A percentile compares a stretch with the other conserved stretches of the same genome.
These are phyloP conservation scores for Tricholaema leucomelas DNA, from an alignment of 2,113 vertebrate genomes.

Conservation along the genomic window DNA sequence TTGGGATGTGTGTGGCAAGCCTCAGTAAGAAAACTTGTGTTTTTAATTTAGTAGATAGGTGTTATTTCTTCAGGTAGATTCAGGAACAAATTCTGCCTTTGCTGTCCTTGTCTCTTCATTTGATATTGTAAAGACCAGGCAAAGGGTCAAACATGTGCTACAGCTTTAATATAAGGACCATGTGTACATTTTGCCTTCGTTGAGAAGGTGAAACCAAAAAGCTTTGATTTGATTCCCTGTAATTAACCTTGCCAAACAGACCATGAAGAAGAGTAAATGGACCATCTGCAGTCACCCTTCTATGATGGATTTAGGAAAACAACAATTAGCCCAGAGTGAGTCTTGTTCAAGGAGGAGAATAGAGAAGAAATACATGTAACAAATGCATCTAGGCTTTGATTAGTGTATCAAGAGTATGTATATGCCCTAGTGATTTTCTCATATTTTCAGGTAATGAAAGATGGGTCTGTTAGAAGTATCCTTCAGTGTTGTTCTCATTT, in stretches of 20 bases:
- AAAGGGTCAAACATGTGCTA: neutral
- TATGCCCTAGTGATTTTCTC: neutral
- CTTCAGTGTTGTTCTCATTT: no score
- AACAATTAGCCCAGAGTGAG: neutral
- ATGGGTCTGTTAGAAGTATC: neutral
- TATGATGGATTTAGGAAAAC: neutral
- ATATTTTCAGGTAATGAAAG: neutral
- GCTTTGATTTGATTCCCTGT: neutral
- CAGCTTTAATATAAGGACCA: neutral
- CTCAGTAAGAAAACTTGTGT: neutral
- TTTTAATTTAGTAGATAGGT: neutral
- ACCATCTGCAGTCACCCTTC: neutral
- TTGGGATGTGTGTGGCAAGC: neutral
- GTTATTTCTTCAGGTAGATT: neutral
- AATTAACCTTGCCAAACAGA: slow-evolving; percentile 40
- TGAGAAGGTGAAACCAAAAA: neutral
- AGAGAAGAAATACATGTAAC: neutral
- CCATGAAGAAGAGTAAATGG: slow-evolving; percentile 25
- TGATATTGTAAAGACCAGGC: neutral
- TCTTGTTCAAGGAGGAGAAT: neutral
- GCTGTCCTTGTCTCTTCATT: neutral
- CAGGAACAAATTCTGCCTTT: neutral
- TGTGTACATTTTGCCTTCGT: neutral
- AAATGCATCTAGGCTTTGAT: neutral
- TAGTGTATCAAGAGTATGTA: neutral